Evolutionary conservation across 2,113 vertebrate species (phyloP), one percentile per base, ranked within the genome.

Genomic region (Holacanthus passer): DNA sequence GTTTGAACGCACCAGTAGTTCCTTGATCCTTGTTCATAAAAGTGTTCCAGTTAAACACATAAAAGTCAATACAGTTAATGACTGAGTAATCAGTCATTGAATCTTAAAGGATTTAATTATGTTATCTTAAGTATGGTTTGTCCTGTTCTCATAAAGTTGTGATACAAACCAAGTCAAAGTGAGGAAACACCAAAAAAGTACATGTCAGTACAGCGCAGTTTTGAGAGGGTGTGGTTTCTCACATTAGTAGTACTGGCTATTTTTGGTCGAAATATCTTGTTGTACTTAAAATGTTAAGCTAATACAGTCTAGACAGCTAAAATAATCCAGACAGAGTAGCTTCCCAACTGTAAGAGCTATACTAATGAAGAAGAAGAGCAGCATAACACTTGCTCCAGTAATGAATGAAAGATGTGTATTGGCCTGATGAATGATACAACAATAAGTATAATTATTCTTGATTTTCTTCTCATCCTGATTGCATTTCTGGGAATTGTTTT

Each of bases 401-500:
- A 41, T 55, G 48, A 56, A 37, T 58, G 2, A 39, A 58, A 60
- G 20, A 79, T 63, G 14, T n/a, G 16, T 29, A 58, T 48, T 37
- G 29, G n/a, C 41, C 24, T 11, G 8, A 59, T 24, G 13, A 43
- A 48, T 59, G 2, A 32, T 3, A 11, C 3, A 24, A 3, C 45
- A 7, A 32, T 43, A 9, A 43, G 20, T 20, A 16, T 39, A 29
- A 31, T 29, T n/a, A 32, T 29, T 24, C 2, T 53, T 13, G 17
- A 6, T 58, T 43, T 56, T 75, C 41, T 48, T 64, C 58, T 65
- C 14, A 31, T 37, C 14, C 17, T 63, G 5, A 29, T 35, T 53
- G 39, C 16, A 13, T 78, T 24, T 53, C 32, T 56, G 27, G 56
- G 22, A 60, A 56, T 47, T 81, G 32, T 67, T 55, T 45, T 16